These are phyloP conservation scores for Leucoraja ocellata DNA, from an alignment of 2,797 vertebrate genomes.

Conservation along the genomic window DNA sequence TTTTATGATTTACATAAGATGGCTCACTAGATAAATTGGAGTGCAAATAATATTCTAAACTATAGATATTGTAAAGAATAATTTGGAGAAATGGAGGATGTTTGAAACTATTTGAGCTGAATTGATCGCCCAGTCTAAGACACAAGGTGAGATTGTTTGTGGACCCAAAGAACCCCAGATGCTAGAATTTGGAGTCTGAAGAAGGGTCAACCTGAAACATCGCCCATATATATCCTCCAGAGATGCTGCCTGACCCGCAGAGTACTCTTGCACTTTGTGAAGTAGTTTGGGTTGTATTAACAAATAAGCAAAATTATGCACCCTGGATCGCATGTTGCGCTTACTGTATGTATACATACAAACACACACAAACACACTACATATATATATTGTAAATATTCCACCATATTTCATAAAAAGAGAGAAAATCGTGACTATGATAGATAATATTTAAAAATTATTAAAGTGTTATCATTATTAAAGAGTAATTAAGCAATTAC, in stretches of 20 bases:
- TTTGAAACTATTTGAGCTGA: not conserved
- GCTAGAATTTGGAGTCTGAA: no score
- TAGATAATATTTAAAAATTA: not conserved
- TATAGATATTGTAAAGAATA: not conserved
- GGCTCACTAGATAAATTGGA: not conserved
- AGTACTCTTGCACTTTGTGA: not conserved
- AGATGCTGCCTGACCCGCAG: no score
- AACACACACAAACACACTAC: no score
- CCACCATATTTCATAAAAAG: not conserved
- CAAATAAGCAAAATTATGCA: not conserved
- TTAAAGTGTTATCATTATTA: not conserved
- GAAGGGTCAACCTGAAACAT: no score
- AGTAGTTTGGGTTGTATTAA: not conserved
- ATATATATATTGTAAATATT: not conserved
- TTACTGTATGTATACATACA: not conserved
- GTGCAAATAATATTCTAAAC: not conserved
- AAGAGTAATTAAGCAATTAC: not conserved
- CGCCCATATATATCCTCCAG: no score
- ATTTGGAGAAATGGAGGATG: not conserved
- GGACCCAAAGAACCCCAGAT: no score
- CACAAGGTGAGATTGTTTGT: not conserved
- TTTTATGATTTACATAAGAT: not conserved
- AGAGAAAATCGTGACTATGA: not conserved
- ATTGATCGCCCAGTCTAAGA: not conserved
- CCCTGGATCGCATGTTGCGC: not conserved